Evolutionary conservation across 2,888 invertebrate species (phyloP).

Genomic region (Ephialtes manifestator): DNA sequence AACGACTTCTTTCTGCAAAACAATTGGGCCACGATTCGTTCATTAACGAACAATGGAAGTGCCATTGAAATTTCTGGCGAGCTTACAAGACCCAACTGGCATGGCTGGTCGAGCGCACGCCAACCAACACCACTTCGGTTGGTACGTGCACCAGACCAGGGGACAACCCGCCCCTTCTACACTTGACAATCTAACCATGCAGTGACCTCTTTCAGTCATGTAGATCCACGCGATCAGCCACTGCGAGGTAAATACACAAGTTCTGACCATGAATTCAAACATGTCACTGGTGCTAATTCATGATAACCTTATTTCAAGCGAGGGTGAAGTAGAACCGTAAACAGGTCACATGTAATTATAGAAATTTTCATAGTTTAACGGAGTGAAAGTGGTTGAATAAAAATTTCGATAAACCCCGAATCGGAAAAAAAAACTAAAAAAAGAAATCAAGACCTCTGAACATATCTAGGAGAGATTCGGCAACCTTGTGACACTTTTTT

Average conservation of each 20-base stretch:
- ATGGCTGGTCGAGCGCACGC: constrained; percentile 39
- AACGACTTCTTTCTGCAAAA: constrained; percentile 46
- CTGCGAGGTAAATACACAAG: constrained; percentile 8
- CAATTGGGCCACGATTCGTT: constrained; percentile 63
- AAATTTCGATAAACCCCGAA: no score
- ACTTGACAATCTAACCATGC: constrained; percentile 32
- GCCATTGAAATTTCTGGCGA: constrained; percentile 67
- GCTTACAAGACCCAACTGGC: constrained; percentile 58
- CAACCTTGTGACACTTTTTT: no score
- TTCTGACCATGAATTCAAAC: constrained; percentile 12
- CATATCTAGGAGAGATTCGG: no score
- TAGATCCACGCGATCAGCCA: constrained; percentile 36
- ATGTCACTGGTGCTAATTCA: background rate
- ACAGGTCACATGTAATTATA: no score
- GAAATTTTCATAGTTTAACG: background rate
- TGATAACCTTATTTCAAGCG: background rate
- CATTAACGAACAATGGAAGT: constrained; percentile 66
- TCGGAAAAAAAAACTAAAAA: no score
- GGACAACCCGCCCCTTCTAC: background rate
- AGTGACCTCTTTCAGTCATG: constrained; percentile 20
- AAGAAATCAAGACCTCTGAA: no score
- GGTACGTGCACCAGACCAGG: constrained; percentile 48
- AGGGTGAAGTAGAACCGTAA: background rate
- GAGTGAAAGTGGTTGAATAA: no score
- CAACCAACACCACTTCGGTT: constrained; percentile 30